Conservation (phyloP, 2,113 vertebrate genomes). For the Herpetotheres cachinnans region DNA sequence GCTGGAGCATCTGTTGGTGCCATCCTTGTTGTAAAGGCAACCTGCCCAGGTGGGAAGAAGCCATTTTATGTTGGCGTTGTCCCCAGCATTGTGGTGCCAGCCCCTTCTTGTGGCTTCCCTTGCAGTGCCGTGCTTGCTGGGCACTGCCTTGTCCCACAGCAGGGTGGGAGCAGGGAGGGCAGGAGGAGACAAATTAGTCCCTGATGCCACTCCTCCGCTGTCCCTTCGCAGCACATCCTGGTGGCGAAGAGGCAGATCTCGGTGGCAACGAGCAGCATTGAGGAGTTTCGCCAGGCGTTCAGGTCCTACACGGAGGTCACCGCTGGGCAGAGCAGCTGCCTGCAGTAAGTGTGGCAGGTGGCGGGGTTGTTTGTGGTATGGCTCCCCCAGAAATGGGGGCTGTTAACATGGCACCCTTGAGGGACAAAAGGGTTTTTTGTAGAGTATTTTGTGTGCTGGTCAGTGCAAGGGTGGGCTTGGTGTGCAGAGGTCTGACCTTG, state of each 20-base stretch:
- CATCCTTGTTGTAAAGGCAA: accelerated
- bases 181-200: background rate
- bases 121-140: background rate
- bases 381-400: background rate
- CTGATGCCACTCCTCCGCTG: accelerated
- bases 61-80: accelerated
- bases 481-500: accelerated
- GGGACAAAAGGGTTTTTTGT: background rate
- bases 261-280: constrained; percentile 75
- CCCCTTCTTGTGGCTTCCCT: background rate
- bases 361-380: background rate
- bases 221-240: constrained; percentile 84
- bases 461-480: background rate
- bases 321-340: constrained; percentile 81
- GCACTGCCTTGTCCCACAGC: background rate
- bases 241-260: constrained; percentile 91
- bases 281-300: constrained; percentile 84
- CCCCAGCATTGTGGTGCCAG: background rate
- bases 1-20: background rate
- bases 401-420: background rate
- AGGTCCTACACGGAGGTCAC: constrained; percentile 84
- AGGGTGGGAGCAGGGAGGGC: background rate
- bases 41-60: background rate
- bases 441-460: background rate
- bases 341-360: constrained; percentile 81